Conservation (phyloP, 2,113 vertebrate genomes). For the Tragelaphus buxtoni region DNA sequence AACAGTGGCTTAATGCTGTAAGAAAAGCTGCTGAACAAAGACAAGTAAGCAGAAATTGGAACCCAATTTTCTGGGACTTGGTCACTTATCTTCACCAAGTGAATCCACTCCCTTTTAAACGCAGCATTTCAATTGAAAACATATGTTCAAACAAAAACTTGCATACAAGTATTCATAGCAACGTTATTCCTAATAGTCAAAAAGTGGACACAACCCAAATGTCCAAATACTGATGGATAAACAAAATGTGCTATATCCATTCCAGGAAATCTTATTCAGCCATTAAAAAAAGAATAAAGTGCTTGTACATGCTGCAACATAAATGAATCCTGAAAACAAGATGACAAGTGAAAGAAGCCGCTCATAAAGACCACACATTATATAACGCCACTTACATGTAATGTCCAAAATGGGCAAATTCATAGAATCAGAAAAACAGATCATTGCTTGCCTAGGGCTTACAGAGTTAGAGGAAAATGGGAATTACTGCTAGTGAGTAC, state of each 20-base stretch:
- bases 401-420: not conserved
- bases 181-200: not conserved
- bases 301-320: not conserved
- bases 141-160: not conserved
- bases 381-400: not conserved
- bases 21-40: not conserved
- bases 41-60: not conserved
- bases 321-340: not conserved
- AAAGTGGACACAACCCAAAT: not conserved
- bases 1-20: not conserved
- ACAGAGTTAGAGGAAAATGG: not conserved
- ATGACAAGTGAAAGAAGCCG: not conserved
- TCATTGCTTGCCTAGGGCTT: not conserved
- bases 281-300: not conserved
- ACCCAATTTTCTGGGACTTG: not conserved
- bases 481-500: not conserved
- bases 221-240: not conserved
- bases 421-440: not conserved
- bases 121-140: not conserved
- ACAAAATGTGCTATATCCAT: not conserved
- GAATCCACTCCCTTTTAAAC: not conserved
- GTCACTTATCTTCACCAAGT: not conserved
- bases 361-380: not conserved
- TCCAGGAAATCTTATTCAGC: not conserved
- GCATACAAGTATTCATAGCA: not conserved